phyloP scores from a whole-genome alignment of 1,140 invertebrate genomes.

The Parapsyche elsis region DNA sequence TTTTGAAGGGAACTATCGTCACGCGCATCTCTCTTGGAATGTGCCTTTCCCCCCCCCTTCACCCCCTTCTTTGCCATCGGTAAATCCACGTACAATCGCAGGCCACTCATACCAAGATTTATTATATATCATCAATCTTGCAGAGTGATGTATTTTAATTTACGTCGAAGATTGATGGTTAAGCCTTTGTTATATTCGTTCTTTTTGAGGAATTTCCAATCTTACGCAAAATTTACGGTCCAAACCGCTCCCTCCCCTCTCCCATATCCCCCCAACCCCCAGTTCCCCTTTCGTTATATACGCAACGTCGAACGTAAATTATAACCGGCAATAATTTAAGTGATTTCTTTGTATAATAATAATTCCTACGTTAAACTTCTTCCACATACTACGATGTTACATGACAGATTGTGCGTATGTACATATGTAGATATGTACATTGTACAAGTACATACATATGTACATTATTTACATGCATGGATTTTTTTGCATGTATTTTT shows the following conservation, averaged over 20 bases:
- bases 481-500: neutral
- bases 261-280: neutral
- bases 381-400: neutral
- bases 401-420: neutral
- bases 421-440: neutral
- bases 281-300: too few relatives aligned
- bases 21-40: too few relatives aligned
- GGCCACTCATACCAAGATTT: constrained; percentile 25
- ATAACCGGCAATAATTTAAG: constrained; percentile 21
- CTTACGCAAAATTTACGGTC: constrained; percentile 13
- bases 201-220: constrained; percentile 4
- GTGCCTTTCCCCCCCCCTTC: too few relatives aligned
- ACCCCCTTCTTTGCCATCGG: too few relatives aligned
- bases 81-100: neutral
- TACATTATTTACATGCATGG: neutral
- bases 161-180: constrained; percentile 33
- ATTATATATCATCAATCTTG: constrained; percentile 31
- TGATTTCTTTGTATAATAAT: neutral
- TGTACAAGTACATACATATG: neutral
- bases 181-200: constrained; percentile 31
- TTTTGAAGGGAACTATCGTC: too few relatives aligned
- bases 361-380: neutral
- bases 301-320: constrained; percentile 23
- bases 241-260: neutral
- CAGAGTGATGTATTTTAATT: constrained; percentile 33